Percentiles rank a stretch among this genome's conserved stretches.
Conservation (phyloP, 2,888 invertebrate species). For the Agrotis puta region DNA sequence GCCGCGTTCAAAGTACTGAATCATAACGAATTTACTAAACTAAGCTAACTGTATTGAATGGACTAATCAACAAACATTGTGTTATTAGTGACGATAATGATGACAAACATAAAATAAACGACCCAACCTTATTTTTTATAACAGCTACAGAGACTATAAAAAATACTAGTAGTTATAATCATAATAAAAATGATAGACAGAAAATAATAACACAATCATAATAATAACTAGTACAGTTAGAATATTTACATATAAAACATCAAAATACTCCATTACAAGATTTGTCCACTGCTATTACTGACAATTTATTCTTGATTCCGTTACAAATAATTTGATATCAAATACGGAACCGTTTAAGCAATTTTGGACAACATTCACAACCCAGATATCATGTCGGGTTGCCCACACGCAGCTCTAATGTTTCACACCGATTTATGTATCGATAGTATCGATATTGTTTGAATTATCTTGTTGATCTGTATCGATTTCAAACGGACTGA, state of each 20-base stretch:
- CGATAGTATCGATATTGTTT: slow-evolving; percentile 48
- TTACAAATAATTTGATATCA: slow-evolving; percentile 63
- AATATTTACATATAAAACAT: slow-evolving; percentile 51
- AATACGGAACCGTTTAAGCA: slow-evolving; percentile 55
- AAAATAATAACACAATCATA: slow-evolving; percentile 29
- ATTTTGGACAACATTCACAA: slow-evolving; percentile 60
- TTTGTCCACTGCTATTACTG: slow-evolving; percentile 53
- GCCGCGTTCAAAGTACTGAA: neutral
- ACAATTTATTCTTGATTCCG: slow-evolving; percentile 57
- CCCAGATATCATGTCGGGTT: slow-evolving; percentile 60
- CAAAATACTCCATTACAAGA: slow-evolving; percentile 38
- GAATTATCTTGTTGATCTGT: slow-evolving; percentile 44
- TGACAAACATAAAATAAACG: slow-evolving; percentile 30
- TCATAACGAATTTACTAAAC: neutral
- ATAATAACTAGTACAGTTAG: slow-evolving; percentile 45
- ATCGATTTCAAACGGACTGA: slow-evolving; percentile 34
- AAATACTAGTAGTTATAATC: slow-evolving; percentile 22
- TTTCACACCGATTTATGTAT: slow-evolving; percentile 53
- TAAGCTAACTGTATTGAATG: neutral
- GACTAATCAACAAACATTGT: neutral
- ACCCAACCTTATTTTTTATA: slow-evolving; percentile 34
- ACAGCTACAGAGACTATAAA: slow-evolving; percentile 14
- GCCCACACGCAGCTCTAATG: slow-evolving; percentile 59
- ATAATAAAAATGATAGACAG: slow-evolving; percentile 33
- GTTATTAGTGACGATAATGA: slow-evolving; percentile 1